Conservation (phyloP, 2,888 invertebrate genomes). For the Parasteatoda lunata region DNA sequence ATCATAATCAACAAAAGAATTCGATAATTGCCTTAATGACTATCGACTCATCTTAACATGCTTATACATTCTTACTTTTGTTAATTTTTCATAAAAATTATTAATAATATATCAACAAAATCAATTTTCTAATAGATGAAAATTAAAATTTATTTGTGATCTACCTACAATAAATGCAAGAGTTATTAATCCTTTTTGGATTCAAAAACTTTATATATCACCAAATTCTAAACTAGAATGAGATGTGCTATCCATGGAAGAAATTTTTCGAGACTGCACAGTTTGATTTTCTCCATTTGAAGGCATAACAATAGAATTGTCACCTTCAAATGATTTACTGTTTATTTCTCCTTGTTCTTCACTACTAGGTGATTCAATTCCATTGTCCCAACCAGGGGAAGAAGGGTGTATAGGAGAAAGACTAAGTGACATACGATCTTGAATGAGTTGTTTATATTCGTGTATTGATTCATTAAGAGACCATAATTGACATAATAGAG, state of each 20-base stretch:
- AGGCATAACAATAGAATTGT: conserved; percentile 13
- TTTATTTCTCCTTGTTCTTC: conserved; percentile 60
- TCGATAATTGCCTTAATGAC: too few species aligned
- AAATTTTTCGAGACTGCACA: conserved; percentile 24
- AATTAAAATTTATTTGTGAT: too few species aligned
- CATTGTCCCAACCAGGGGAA: conserved; percentile 68
- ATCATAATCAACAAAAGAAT: too few species aligned
- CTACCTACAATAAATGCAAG: background rate
- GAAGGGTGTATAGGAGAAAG: conserved; percentile 63
- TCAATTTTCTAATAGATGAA: too few species aligned
- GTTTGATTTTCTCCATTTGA: conserved; percentile 25
- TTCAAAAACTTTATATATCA: conserved; percentile 36
- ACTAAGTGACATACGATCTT: conserved; percentile 65
- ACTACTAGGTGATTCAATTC: conserved; percentile 62
- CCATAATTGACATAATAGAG: conserved; percentile 92
- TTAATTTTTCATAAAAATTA: too few species aligned
- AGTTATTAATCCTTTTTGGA: background rate
- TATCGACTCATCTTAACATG: too few species aligned
- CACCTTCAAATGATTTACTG: conserved; percentile 35
- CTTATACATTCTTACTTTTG: too few species aligned
- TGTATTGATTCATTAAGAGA: conserved; percentile 93
- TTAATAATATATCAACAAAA: too few species aligned
- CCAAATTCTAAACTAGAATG: conserved; percentile 69
- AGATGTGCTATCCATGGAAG: conserved; percentile 59
- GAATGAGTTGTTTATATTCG: conserved; percentile 83